Percentiles rank a stretch among this genome's conserved stretches.
Conservation (phyloP, 2,797 vertebrate genomes). For the Gorsachius magnificus region DNA sequence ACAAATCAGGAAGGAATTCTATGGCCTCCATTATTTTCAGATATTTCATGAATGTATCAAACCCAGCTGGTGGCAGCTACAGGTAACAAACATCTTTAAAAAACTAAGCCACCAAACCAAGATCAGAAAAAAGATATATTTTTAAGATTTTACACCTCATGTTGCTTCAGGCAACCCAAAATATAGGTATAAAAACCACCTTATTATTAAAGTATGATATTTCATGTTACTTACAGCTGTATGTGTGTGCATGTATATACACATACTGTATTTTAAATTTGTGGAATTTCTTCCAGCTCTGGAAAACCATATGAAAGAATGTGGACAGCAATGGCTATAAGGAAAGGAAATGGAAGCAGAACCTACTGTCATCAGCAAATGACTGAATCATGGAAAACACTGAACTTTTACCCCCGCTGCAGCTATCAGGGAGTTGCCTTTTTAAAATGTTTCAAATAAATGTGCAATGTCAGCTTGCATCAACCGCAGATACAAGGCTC, state of each 20-base stretch:
- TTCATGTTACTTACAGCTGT: background rate
- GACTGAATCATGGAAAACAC: background rate
- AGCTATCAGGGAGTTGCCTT: background rate
- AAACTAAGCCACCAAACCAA: background rate
- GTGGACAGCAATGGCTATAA: background rate
- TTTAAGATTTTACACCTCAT: background rate
- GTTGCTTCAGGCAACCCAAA: background rate
- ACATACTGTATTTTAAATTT: background rate
- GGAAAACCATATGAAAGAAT: background rate
- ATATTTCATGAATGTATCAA: background rate
- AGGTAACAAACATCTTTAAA: background rate
- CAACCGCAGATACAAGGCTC: background rate
- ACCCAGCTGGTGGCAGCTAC: background rate
- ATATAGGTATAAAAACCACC: background rate
- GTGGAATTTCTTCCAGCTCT: background rate
- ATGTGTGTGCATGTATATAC: background rate
- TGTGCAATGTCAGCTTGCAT: background rate
- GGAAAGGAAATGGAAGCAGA: background rate
- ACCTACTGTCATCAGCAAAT: background rate
- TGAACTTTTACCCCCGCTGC: background rate
- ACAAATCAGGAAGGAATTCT: background rate
- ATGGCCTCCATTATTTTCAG: background rate
- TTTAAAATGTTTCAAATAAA: background rate
- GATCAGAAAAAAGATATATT: accelerated
- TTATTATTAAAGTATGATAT: background rate